Evolutionary conservation across 2,113 vertebrate genomes (phyloP), one percentile per base, ranked within the genome.

Genomic region (Entomyzon cyanotis): DNA sequence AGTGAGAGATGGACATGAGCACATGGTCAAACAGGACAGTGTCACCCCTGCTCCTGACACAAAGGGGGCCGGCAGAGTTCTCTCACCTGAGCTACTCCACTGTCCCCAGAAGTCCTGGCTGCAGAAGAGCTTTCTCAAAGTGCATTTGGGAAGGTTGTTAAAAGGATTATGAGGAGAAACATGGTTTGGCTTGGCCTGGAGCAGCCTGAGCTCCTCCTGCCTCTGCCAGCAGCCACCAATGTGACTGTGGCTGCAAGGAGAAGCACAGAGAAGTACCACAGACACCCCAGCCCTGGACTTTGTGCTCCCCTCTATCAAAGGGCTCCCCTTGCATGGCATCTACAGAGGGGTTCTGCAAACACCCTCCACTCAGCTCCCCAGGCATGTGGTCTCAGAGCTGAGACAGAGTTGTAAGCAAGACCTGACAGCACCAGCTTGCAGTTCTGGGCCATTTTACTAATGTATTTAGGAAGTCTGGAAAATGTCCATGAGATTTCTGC

Each of bases 391-490:
- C 64, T 86, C 63, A 53, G 73, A 75, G 39, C 53, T 42, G 49
- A 92, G 60, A 42, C 25, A 35, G 42, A 70, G 68, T 5, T 80
- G 46, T 70, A 42, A 87, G 47, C 22, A 41, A 86, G 71, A 52
- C 31, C 64, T 23, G 20, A 71, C 28, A 95, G 87, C 53, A 58
- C 11, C 71, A 90, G 41, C 42, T 52, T 78, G 47, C 41, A 80
- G 52, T 52, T 84, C 55, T 86, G 60, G n/a, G 46, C 35, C 22
- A 55, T 77, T 74, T 86, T 64, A 53, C 52, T 95, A 60, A 84
- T 78, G 74, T 80, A 44, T 70, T 96, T 95, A 78, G 79, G 92
- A 93, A 85, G 55, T 73, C 79, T 90, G 82, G 93, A 92, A 79
- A 93, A 86, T 1, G 37, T 81, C 85, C 52, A 39, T 67, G 76